Evolutionary conservation across 2,888 invertebrate species (phyloP).

Genomic region (Brenthis hecate): DNA sequence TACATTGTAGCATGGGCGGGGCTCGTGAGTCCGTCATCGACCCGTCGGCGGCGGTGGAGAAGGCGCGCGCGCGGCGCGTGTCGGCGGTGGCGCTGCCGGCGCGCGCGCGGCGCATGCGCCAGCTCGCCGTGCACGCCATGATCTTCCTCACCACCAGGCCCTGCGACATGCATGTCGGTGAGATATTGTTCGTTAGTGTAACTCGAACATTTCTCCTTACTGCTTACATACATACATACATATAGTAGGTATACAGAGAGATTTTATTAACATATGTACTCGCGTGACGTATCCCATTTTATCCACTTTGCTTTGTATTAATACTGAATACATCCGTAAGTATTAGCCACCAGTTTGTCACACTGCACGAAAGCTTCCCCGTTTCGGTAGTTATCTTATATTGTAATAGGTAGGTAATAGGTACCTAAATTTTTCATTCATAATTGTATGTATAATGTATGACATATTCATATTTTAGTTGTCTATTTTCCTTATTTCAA

Average conservation of each 20-base stretch:
- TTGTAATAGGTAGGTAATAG: not conserved
- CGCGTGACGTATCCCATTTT: too few species aligned
- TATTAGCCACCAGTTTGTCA: too few species aligned
- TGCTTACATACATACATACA: too few species aligned
- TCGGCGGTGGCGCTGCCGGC: slow-evolving; percentile 67
- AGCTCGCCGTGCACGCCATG: slow-evolving; percentile 84
- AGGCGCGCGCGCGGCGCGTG: slow-evolving; percentile 68
- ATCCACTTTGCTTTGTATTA: not conserved
- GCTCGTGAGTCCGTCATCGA: slow-evolving; percentile 45
- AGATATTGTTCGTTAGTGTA: not conserved
- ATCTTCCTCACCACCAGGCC: slow-evolving; percentile 85
- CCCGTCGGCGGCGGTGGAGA: slow-evolving; percentile 55
- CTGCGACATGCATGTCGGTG: slow-evolving; percentile 59
- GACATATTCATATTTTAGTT: too few species aligned
- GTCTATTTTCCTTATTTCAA: not conserved
- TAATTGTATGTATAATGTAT: too few species aligned
- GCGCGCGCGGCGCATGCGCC: slow-evolving; percentile 68
- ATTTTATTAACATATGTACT: too few species aligned
- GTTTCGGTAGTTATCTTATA: too few species aligned
- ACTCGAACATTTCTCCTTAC: not conserved
- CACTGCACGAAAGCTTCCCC: too few species aligned
- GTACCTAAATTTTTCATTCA: not conserved
- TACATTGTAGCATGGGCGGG: slow-evolving; percentile 26
- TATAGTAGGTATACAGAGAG: too few species aligned
- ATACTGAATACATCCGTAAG: too few species aligned